phyloP scores from a whole-genome alignment of 2,797 vertebrate species.

The Tokudaia tokunoshimensis region DNA sequence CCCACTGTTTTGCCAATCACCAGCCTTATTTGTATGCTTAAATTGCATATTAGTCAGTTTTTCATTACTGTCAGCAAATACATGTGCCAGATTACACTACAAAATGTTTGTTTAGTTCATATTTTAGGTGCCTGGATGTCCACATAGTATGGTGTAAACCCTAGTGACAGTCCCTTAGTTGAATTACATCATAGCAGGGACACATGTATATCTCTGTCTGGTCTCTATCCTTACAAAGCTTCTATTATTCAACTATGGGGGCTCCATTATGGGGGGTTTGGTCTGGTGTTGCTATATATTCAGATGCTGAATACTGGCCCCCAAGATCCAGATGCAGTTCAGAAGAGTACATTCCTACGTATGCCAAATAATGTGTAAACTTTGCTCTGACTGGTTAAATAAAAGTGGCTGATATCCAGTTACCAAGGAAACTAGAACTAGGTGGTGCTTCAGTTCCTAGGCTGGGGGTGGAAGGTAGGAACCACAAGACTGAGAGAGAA shows the following conservation, averaged over 20 bases:
- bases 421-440: background rate
- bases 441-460: background rate
- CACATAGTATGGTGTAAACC: background rate
- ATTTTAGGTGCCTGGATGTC: background rate
- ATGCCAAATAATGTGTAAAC: background rate
- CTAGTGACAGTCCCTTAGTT: background rate
- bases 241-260: background rate
- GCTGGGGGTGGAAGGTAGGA: background rate
- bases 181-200: background rate
- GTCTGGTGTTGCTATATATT: background rate
- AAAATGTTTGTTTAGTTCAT: background rate
- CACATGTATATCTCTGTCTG: background rate
- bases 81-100: background rate
- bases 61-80: background rate
- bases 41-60: background rate
- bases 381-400: background rate
- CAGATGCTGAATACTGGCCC: background rate
- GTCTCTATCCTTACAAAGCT: background rate
- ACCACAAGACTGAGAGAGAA: background rate
- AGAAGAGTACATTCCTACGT: background rate
- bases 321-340: background rate
- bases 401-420: background rate
- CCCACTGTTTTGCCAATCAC: background rate
- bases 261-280: background rate
- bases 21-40: background rate